Evolutionary conservation across 2,888 invertebrate species (phyloP).

Genomic region (Apamea anceps): DNA sequence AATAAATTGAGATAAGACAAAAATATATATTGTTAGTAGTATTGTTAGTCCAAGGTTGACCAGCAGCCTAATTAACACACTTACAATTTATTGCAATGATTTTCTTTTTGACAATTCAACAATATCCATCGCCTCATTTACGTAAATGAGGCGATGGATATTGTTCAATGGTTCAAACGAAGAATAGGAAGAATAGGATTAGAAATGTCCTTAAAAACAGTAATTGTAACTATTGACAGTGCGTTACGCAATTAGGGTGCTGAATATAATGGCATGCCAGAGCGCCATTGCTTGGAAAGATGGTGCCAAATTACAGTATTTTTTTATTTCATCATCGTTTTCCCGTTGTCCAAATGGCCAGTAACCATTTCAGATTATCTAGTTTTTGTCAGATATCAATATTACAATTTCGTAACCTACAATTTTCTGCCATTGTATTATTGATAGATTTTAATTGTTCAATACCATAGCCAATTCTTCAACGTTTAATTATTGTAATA

Average conservation of each 20-base stretch:
- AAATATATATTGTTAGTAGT: neutral
- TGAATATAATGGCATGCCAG: neutral
- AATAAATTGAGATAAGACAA: neutral
- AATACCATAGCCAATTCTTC: constrained; percentile 37
- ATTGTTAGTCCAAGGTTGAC: neutral
- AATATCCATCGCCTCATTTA: neutral
- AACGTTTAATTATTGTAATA: constrained; percentile 23
- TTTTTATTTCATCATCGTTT: constrained; percentile 20
- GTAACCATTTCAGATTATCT: neutral
- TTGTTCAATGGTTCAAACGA: neutral
- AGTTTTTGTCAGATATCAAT: constrained; percentile 33
- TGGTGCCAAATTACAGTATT: neutral
- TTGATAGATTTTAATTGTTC: constrained; percentile 21
- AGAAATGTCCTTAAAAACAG: neutral
- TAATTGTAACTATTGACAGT: neutral
- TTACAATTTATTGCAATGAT: neutral
- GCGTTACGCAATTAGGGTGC: neutral
- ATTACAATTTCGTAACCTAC: constrained; percentile 31
- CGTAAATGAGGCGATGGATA: too few species aligned
- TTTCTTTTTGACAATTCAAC: neutral
- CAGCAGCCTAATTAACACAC: neutral
- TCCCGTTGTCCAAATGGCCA: constrained; percentile 5
- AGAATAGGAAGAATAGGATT: neutral
- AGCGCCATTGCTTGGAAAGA: neutral
- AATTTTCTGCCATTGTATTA: constrained; percentile 46